Evolutionary conservation across 2,113 vertebrate species (phyloP), one percentile per base, ranked within the genome.

Genomic region (Cephalophus harveyi): DNA sequence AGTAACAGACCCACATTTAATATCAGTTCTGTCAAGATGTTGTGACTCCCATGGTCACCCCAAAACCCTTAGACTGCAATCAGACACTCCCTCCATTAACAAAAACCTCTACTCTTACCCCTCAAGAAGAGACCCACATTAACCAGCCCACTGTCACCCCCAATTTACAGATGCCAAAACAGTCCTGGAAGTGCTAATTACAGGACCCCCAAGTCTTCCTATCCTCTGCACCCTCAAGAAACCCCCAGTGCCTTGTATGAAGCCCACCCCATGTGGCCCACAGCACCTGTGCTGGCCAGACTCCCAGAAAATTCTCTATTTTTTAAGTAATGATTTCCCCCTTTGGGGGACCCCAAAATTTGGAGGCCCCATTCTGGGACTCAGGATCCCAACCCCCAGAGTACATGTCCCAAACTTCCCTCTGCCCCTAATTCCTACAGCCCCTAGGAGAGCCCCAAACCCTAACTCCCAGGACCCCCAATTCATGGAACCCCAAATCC

Each of bases 221-320:
- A 85, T 25, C 82, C 93, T 95, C 93, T 95, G 91, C 2, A 36
- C 97, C 95, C 97, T 95, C 36, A 95, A 97, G 91, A 98, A 97
- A 95, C 91, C 97, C 98, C 98, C 98, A 98, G 98, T 98, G 98
- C 98, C 98, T 98, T 98, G 96, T 97, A 95, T 60, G 93, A 98
- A 94, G 96, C 96, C 96, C 98, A 97, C 71, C 76, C 95, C 64
- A 96, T 43, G 87, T 79, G 87, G 97, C 98, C 97, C 86, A 97
- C 93, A 98, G 93, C 59, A 71, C 27, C 93, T 96, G 96, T 98
- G 98, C 78, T 95, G 96, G 96, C 95, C 93, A 97, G 95, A 62
- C 64, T 95, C 95, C 97, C 97, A 97, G 96, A 98, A 98, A 98
- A 98, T 95, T 97, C 57, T 98, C 98, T 98, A 98, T 98, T 98